phyloP scores from a whole-genome alignment of 2,888 invertebrate genomes.

The Drosophila borborema region DNA sequence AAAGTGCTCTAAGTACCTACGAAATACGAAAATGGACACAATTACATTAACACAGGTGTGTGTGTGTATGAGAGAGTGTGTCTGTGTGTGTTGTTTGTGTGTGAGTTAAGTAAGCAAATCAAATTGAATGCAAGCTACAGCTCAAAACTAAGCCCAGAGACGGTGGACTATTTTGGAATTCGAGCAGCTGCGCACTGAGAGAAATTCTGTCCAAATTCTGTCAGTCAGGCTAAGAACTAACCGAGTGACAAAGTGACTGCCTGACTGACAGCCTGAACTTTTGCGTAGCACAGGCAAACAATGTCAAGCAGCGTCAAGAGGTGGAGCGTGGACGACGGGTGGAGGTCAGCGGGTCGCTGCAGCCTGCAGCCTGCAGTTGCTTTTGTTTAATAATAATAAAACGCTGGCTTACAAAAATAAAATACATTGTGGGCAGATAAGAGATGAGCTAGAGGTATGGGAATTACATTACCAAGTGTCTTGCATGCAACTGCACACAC shows the following conservation, averaged over 20 bases:
- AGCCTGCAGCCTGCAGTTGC: constrained; percentile 19
- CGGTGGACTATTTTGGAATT: constrained; percentile 25
- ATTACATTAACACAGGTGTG: constrained; percentile 61
- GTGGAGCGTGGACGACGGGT: neutral
- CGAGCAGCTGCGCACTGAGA: constrained; percentile 18
- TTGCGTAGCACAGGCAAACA: constrained; percentile 54
- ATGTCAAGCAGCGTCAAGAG: constrained; percentile 56
- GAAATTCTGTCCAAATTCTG: constrained; percentile 12
- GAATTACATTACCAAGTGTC: constrained; percentile 64
- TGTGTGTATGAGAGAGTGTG: constrained; percentile 11
- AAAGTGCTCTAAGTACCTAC: constrained; percentile 65
- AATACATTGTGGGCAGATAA: constrained; percentile 30
- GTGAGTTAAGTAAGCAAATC: constrained; percentile 51
- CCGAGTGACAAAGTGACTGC: constrained; percentile 63
- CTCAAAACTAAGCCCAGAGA: constrained; percentile 44
- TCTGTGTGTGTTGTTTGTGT: constrained; percentile 6
- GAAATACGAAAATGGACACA: constrained; percentile 60
- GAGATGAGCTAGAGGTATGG: constrained; percentile 4
- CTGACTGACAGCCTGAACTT: constrained; percentile 65
- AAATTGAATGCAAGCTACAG: constrained; percentile 59
- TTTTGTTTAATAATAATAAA: constrained; percentile 72
- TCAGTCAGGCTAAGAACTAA: constrained; percentile 26
- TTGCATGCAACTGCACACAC: constrained; percentile 15
- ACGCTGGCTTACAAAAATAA: constrained; percentile 45
- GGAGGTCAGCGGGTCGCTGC: neutral